phyloP scores from a whole-genome alignment of 2,888 invertebrate species.

The Halocaridina rubra region DNA sequence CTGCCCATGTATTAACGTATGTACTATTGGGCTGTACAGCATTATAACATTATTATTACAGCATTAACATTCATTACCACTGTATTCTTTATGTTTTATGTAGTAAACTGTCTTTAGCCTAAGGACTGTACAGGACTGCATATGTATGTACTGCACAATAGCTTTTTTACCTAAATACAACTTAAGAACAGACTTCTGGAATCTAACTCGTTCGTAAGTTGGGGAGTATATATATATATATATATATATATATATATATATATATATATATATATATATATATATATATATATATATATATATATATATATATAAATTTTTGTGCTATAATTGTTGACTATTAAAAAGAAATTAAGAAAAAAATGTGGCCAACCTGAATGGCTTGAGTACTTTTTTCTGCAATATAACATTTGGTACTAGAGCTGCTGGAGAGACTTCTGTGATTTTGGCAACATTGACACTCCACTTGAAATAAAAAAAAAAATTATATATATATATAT shows the following conservation, averaged over 20 bases:
- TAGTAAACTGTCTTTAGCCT: no score
- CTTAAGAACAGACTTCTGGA: no score
- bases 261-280: background rate
- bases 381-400: conserved; percentile 80
- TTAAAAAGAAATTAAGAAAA: background rate
- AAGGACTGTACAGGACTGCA: no score
- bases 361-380: conserved; percentile 76
- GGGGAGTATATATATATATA: background rate
- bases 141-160: no score
- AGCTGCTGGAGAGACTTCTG: conserved; percentile 81
- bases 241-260: background rate
- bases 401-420: conserved; percentile 82
- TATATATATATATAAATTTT: background rate
- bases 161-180: no score
- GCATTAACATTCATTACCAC: no score
- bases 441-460: conserved; percentile 80
- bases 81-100: no score
- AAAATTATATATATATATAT: background rate
- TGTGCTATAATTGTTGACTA: background rate
- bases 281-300: background rate
- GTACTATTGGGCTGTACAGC: no score
- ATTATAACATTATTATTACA: no score
- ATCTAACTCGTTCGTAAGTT: no score
- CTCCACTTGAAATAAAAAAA: conserved; percentile 77
- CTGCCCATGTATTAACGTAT: no score